A percentile compares a stretch with the other conserved stretches of the same genome.
Conservation (phyloP, 2,888 invertebrate genomes). For the Crossocerus cetratus region DNA sequence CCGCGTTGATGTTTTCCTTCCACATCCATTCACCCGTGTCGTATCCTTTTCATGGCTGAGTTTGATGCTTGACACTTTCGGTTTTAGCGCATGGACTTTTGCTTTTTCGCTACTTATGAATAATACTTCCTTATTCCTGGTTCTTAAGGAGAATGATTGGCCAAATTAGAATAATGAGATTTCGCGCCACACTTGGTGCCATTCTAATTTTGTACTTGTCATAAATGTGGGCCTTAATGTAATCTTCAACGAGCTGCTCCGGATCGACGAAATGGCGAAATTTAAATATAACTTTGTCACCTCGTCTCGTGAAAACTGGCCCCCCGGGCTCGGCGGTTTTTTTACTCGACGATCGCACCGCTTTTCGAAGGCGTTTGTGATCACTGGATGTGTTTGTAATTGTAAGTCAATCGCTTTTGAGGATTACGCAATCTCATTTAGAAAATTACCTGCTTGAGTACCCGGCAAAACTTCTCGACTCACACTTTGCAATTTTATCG, state of each 20-base stretch:
- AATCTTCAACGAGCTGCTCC: conserved; percentile 45
- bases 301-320: conserved; percentile 25
- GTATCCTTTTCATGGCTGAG: conserved; percentile 19
- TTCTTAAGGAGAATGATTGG: conserved; percentile 30
- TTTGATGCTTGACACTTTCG: conserved; percentile 6
- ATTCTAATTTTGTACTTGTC: conserved; percentile 50
- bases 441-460: not conserved
- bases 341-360: conserved; percentile 26
- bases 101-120: too few relatives aligned
- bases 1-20: conserved; percentile 23
- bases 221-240: conserved; percentile 41
- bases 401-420: conserved; percentile 9
- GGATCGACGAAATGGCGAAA: conserved; percentile 56
- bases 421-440: too few relatives aligned
- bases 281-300: conserved; percentile 38
- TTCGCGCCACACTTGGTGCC: conserved; percentile 5
- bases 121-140: conserved; percentile 42
- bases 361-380: conserved; percentile 26
- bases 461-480: not conserved
- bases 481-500: not conserved
- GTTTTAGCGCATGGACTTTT: too few relatives aligned
- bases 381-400: conserved; percentile 20
- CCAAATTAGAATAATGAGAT: not conserved
- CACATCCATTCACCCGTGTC: not conserved
- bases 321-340: conserved; percentile 13